These are phyloP conservation scores for Scomber japonicus DNA, from an alignment of 2,113 vertebrate species.

Conservation along the genomic window DNA sequence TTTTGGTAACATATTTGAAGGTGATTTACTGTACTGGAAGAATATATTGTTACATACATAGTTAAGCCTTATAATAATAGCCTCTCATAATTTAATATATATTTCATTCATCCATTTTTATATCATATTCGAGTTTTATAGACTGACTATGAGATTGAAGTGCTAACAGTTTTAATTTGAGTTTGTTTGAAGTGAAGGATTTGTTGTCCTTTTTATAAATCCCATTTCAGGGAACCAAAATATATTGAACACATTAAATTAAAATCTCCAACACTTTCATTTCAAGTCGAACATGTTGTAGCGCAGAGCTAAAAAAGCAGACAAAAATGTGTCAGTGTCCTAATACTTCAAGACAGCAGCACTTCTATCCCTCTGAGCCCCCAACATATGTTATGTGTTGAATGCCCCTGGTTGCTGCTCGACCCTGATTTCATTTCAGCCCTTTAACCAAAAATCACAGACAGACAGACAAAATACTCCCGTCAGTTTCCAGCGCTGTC, in stretches of 20 bases:
- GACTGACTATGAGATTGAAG: too few relatives aligned
- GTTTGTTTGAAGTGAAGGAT: not conserved
- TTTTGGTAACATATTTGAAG: not conserved
- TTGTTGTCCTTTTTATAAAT: too few relatives aligned
- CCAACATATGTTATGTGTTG: not conserved
- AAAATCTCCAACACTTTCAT: not conserved
- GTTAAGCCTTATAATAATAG: constrained; percentile 15
- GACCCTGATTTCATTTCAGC: not conserved
- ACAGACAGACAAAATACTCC: not conserved
- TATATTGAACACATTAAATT: not conserved
- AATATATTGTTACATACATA: constrained; percentile 14
- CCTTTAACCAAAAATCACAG: not conserved
- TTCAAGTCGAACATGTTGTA: not conserved
- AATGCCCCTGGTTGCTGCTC: not conserved
- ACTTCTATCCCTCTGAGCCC: not conserved
- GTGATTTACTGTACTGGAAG: constrained; percentile 26
- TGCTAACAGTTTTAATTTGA: too few relatives aligned
- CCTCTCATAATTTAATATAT: not conserved
- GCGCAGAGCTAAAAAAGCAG: not conserved
- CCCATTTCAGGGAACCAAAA: too few relatives aligned
- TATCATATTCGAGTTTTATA: too few relatives aligned
- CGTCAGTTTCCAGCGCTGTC: constrained; percentile 4
- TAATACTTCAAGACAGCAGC: not conserved
- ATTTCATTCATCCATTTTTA: not conserved
- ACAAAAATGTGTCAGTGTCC: not conserved